Base-by-base conservation (phyloP, 1,140 invertebrate genomes). In the Phenacoccus solenopsis region DNA sequence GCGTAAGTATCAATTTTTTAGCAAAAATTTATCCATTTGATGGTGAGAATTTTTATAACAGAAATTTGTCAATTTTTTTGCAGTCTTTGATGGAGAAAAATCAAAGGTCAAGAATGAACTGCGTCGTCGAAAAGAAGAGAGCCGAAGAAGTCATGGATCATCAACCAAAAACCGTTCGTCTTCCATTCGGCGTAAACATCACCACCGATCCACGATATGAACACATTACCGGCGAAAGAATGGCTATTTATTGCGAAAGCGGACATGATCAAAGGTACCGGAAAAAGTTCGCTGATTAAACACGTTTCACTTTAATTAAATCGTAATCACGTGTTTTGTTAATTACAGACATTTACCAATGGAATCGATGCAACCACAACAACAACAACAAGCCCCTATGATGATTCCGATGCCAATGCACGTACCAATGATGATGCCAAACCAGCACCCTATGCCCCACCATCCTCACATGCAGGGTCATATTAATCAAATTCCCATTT, bases 171-270 rank as follows among this genome's bases (percentile, higher is more conserved):
- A 85, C 81, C 13, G 78, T 87, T 20, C 76, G 80, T 10, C 78
- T 88, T 69, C 86, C 87, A 5, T 87, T 87, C 74, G 87, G 88
- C 72, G 73, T 79, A 3, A 80, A 80, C 49, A 80, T 90, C 72
- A 86, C 82, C 73, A 89, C 88, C 27, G 87, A 90, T 79, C 87
- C 88, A 12, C 80, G 85, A 74, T 84, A 85, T 72, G 84, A 88
- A 74, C 84, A 86, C 73, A 82, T 92, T 69, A 88, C 86, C 72
- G 90, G 90, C 28, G 91, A 94, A 78, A 85, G 89, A 35, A 88
- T 94, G 79, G 87, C 89, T 10, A 91, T 94, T 76, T 86, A 90
- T 74, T 94, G 91, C 75, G 89, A 92, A 77, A 90, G 88, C 74
- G 90, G 75, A 30, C 61, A 74, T 25, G 74, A 75, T 13, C 71